phyloP scores from a whole-genome alignment of 2,888 invertebrate species.

The Xestia c-nigrum region DNA sequence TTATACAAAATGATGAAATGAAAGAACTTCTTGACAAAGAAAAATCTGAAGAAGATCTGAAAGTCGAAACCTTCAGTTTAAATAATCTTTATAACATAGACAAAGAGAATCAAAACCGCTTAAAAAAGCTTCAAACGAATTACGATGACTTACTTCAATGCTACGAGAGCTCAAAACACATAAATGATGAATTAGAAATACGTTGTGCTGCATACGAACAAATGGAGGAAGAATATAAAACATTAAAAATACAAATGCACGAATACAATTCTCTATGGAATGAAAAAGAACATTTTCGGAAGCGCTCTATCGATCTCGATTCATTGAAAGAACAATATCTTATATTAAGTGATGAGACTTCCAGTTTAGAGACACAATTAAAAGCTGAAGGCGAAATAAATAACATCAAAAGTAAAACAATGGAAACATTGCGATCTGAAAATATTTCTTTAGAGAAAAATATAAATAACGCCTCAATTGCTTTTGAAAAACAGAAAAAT shows the following conservation, averaged over 20 bases:
- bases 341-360: slow-evolving; percentile 83
- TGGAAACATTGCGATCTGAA: slow-evolving; percentile 80
- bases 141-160: slow-evolving; percentile 83
- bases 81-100: slow-evolving; percentile 77
- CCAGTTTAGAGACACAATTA: slow-evolving; percentile 81
- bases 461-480: slow-evolving; percentile 77
- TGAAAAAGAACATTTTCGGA: slow-evolving; percentile 85
- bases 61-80: slow-evolving; percentile 66
- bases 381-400: slow-evolving; percentile 86
- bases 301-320: slow-evolving; percentile 83
- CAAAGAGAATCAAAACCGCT: slow-evolving; percentile 79
- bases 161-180: slow-evolving; percentile 83
- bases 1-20: slow-evolving; percentile 86
- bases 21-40: slow-evolving; percentile 83
- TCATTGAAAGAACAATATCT: slow-evolving; percentile 83
- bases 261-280: slow-evolving; percentile 84
- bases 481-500: slow-evolving; percentile 88
- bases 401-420: slow-evolving; percentile 76
- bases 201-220: slow-evolving; percentile 80
- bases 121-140: slow-evolving; percentile 83
- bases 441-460: slow-evolving; percentile 81
- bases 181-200: slow-evolving; percentile 77
- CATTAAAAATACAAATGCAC: slow-evolving; percentile 76
- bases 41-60: slow-evolving; percentile 67
- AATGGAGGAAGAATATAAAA: slow-evolving; percentile 80